Base-by-base conservation (phyloP, 2,113 vertebrate species). In the Solea solea region DNA sequence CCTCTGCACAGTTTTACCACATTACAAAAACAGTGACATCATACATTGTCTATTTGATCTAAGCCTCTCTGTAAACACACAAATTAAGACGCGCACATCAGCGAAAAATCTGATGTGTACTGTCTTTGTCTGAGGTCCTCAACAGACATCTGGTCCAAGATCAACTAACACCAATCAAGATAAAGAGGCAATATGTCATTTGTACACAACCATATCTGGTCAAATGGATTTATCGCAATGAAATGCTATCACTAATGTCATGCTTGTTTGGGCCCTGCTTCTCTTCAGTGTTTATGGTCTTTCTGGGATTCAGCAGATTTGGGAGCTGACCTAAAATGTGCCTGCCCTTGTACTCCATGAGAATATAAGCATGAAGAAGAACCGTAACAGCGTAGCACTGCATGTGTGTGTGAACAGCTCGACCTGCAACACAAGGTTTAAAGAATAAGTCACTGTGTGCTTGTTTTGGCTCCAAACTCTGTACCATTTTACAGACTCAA, bases 401-500 rank as follows among this genome's bases (percentile, higher is more conserved):
- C 34, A 69, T 82, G 64, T 78, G 86, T 86, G 77, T 87, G 77
- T 83, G 82, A 90, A 90, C 86, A 75, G 75, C 55, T 67, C 14
- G 84, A 80, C 83, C 81, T 89, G 80, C 82, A 89, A 88, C 82
- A 93, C 21, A 81, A 90, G 81, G 84, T 90, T 91, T 81, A 52
- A 89, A 88, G 76, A 87, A 90, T 80, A 87, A 74, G 84, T 85
- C 78, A 68, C 54, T 82, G 69, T 68, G 66, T 88, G 88, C 92
- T 93, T 86, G 81, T 88, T 72, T 91, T 91, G 92, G 88, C 83
- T 15, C 11, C 13, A 53, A 16, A 11, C 45, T 80, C 21, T 21
- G 42, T 78, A 85, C 88, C 75, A 78, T 80, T 88, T 89, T 81
- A 87, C 73, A 85, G 74, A 87, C 69, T 77, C 68, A 72, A 88